A percentile compares a stretch with the other conserved stretches of the same genome.
phyloP scores from a whole-genome alignment of 2,113 vertebrate species.

The Maylandia zebra region DNA sequence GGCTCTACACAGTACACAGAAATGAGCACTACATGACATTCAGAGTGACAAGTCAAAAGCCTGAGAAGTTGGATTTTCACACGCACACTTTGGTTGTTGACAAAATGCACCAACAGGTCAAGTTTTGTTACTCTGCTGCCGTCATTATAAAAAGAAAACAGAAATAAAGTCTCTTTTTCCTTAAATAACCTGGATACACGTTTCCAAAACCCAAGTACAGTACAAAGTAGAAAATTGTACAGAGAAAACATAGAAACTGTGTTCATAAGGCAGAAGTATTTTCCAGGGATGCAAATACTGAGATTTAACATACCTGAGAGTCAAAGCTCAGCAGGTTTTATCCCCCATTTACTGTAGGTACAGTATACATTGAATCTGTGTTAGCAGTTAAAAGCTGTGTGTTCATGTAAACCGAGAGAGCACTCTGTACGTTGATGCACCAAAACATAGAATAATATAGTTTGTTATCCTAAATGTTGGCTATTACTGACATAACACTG shows the following conservation, averaged over 20 bases:
- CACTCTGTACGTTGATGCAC: not conserved
- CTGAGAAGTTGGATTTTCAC: constrained; percentile 57
- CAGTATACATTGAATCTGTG: not conserved
- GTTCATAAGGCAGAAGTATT: constrained; percentile 66
- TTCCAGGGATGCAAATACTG: not conserved
- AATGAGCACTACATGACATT: constrained; percentile 45
- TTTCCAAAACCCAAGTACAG: constrained; percentile 23
- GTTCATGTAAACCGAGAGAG: not conserved
- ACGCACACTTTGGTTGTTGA: constrained; percentile 63
- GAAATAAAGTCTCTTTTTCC: not conserved
- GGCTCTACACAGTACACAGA: not conserved
- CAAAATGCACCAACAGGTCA: constrained; percentile 38
- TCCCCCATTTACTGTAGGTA: not conserved
- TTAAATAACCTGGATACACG: constrained; percentile 7
- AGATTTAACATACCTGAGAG: not conserved
- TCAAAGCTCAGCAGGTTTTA: not conserved
- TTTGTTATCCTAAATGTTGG: not conserved
- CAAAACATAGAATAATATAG: not conserved
- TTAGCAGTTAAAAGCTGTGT: not conserved
- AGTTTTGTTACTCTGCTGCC: constrained; percentile 17
- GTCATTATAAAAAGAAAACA: not conserved
- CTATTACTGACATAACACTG: not conserved
- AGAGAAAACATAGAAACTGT: constrained; percentile 21
- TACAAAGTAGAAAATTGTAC: constrained; percentile 54
- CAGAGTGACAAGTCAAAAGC: constrained; percentile 36